phyloP scores from a whole-genome alignment of 1,140 invertebrate genomes.

The Agrilus planipennis region DNA sequence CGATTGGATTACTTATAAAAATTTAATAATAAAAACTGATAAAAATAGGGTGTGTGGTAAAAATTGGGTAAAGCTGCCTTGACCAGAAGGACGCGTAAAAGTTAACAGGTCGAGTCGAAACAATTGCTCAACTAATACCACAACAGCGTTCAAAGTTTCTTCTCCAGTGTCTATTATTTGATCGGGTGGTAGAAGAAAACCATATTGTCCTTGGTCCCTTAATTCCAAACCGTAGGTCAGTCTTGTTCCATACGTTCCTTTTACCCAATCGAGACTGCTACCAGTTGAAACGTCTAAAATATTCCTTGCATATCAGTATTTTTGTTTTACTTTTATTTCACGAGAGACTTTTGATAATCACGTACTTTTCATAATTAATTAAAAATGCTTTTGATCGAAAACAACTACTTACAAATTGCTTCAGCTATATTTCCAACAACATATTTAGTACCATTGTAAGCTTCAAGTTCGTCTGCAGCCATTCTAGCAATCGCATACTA shows the following conservation, averaged over 20 bases:
- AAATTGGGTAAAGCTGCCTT: too few species aligned
- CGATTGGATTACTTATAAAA: too few species aligned
- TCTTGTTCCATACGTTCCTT: conserved; percentile 47
- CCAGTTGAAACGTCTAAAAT: conserved; percentile 45
- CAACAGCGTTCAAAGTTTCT: conserved; percentile 49
- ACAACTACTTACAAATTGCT: conserved; percentile 39
- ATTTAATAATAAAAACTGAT: too few species aligned
- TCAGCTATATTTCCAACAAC: conserved; percentile 41
- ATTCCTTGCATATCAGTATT: too few species aligned
- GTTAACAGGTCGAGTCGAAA: too few species aligned
- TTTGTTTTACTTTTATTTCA: too few species aligned
- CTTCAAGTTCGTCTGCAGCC: conserved; percentile 40
- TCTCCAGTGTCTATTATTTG: conserved; percentile 58
- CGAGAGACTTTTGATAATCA: too few species aligned
- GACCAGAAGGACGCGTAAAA: too few species aligned
- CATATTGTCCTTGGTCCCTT: conserved; percentile 55
- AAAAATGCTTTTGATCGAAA: background rate
- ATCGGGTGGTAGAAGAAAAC: conserved; percentile 61
- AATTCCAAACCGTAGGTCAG: conserved; percentile 50
- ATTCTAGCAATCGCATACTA: conserved; percentile 44
- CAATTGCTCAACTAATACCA: too few species aligned
- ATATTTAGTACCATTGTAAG: conserved; percentile 48
- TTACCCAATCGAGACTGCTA: conserved; percentile 60
- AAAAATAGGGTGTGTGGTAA: too few species aligned
- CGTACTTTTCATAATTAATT: too few species aligned